Conservation (phyloP, 1,140 invertebrate genomes). For the Trichonephila clavipes region DNA sequence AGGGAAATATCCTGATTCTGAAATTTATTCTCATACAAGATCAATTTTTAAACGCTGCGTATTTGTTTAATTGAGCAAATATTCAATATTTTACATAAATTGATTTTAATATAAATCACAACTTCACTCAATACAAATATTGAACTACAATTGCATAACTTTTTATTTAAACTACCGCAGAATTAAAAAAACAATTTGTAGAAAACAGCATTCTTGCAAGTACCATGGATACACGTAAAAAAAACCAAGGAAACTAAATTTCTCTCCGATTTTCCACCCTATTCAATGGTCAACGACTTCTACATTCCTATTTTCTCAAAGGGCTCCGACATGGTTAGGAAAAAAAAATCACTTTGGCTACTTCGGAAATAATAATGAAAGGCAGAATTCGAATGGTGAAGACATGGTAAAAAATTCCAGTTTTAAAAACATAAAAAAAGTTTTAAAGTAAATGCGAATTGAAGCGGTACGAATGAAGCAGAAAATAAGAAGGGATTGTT, state of each 20-base stretch:
- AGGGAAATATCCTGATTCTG: no score
- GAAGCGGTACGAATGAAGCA: neutral
- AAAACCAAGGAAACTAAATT: neutral
- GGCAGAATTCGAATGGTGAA: neutral
- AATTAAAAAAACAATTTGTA: no score
- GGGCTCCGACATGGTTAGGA: neutral
- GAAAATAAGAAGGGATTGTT: conserved; percentile 10
- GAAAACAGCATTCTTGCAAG: no score
- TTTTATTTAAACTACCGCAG: no score
- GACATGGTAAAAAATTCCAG: neutral
- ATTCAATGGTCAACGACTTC: neutral
- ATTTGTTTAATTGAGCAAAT: no score
- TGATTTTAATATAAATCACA: no score
- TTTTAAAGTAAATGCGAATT: conserved; percentile 19
- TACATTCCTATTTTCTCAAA: neutral
- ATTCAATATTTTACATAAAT: no score
- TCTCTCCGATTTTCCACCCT: neutral
- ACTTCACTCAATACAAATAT: no score
- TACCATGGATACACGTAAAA: no score
- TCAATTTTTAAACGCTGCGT: no score
- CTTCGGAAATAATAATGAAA: conserved; percentile 1
- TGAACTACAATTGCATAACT: no score
- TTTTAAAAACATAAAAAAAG: neutral
- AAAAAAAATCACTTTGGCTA: neutral
- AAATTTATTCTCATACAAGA: no score